A percentile compares a stretch with the other conserved stretches of the same genome.
Evolutionary conservation across 2,797 vertebrate genomes (phyloP).

Genomic region (Choloepus didactylus): DNA sequence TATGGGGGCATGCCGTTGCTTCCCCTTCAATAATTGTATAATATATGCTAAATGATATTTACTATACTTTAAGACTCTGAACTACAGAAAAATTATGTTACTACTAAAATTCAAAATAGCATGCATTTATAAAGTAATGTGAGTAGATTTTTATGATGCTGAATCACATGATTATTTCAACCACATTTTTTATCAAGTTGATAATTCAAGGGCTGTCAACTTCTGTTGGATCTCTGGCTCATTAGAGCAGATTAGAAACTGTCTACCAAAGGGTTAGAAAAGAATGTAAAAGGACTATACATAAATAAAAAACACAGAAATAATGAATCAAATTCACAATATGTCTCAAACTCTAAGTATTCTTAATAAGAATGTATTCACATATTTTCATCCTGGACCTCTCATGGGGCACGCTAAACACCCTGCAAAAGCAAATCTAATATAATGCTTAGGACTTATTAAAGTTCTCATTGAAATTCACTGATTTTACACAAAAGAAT

Average conservation of each 20-base stretch:
- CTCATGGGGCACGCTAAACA: slow-evolving; percentile 49
- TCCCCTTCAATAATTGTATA: not conserved
- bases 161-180: not conserved
- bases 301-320: not conserved
- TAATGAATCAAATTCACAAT: slow-evolving; percentile 65
- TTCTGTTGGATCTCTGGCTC: not conserved
- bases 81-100: not conserved
- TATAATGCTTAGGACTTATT: slow-evolving; percentile 75
- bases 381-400: slow-evolving; percentile 30
- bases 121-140: not conserved
- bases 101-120: slow-evolving; percentile 26
- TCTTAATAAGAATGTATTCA: slow-evolving; percentile 37
- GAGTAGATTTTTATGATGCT: not conserved
- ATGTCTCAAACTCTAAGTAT: not conserved
- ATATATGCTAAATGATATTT: not conserved
- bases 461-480: slow-evolving; percentile 84
- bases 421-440: slow-evolving; percentile 70
- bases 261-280: not conserved
- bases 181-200: not conserved
- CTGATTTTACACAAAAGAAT: slow-evolving; percentile 64
- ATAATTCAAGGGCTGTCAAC: not conserved
- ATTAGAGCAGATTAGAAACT: slow-evolving; percentile 43
- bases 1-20: not conserved
- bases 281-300: not conserved
- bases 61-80: not conserved